Evolutionary conservation across 2,113 vertebrate genomes (phyloP).

Genomic region (Butorides virescens): DNA sequence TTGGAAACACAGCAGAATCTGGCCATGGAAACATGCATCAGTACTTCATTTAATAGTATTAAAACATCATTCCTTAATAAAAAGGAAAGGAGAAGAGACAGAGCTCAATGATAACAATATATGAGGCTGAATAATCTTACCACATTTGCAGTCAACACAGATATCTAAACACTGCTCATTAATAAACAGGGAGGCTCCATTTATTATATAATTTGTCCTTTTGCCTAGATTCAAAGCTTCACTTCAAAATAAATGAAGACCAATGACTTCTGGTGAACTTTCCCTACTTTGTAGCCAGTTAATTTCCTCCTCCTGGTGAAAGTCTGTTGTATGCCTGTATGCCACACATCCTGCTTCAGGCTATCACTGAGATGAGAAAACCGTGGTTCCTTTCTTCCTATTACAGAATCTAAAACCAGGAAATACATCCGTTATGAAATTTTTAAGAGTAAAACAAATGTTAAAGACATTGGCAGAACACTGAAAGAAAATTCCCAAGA

Average conservation of each 20-base stretch:
- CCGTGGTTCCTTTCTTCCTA: constrained; percentile 34
- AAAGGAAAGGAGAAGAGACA: not conserved
- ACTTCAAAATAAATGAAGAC: not conserved
- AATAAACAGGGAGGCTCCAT: not conserved
- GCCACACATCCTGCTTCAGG: constrained; percentile 21
- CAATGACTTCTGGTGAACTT: not conserved
- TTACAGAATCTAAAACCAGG: constrained; percentile 21
- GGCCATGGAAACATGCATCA: not conserved
- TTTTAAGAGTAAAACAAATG: constrained; percentile 20
- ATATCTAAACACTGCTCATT: not conserved
- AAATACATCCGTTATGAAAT: constrained; percentile 17
- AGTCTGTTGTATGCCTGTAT: not conserved
- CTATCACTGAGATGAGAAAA: not conserved
- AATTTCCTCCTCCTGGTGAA: constrained; percentile 17
- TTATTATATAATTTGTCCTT: not conserved
- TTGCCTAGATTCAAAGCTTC: not conserved
- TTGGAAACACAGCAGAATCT: not conserved
- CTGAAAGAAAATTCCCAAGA: constrained; percentile 1
- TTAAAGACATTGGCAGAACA: not conserved
- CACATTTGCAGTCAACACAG: not conserved
- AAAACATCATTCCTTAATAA: not conserved
- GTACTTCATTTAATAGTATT: not conserved
- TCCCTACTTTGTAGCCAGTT: not conserved
- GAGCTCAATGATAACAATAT: not conserved
- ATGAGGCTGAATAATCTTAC: not conserved